Percentiles rank a stretch among this genome's conserved stretches.
phyloP scores from a whole-genome alignment of 2,888 invertebrate genomes.

The Falcaria lacertinaria region DNA sequence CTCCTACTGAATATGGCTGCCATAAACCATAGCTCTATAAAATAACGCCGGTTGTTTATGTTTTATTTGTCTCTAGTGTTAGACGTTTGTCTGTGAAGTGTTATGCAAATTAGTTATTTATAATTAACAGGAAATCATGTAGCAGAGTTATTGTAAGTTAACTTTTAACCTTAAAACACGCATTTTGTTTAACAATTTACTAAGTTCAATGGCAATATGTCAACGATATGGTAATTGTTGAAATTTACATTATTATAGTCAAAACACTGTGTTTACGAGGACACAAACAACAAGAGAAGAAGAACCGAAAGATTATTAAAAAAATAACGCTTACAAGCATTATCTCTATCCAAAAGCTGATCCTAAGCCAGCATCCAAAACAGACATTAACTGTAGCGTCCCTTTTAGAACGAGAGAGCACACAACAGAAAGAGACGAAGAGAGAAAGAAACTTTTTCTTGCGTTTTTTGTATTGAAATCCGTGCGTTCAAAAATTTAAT shows the following conservation, averaged over 20 bases:
- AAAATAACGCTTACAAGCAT: no score
- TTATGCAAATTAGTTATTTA: constrained; percentile 72
- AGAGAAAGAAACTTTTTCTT: constrained; percentile 65
- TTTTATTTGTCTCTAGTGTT: constrained; percentile 66
- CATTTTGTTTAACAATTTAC: constrained; percentile 3
- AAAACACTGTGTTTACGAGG: not conserved
- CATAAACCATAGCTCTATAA: constrained; percentile 69
- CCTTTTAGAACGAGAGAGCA: constrained; percentile 46
- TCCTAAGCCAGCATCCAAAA: constrained; percentile 13
- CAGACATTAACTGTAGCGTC: constrained; percentile 40
- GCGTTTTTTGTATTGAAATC: constrained; percentile 73
- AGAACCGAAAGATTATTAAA: no score
- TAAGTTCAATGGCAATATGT: constrained; percentile 16
- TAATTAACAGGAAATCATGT: constrained; percentile 33
- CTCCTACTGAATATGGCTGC: constrained; percentile 75
- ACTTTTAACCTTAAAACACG: not conserved
- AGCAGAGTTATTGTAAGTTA: not conserved
- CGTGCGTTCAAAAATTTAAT: constrained; percentile 73
- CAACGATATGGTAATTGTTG: constrained; percentile 8
- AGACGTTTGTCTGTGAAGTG: constrained; percentile 56
- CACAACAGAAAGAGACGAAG: constrained; percentile 34
- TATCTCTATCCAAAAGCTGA: not conserved
- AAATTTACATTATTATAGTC: not conserved
- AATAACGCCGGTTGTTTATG: constrained; percentile 70
- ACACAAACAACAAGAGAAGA: no score